Conservation (phyloP, 2,888 invertebrate genomes). For the Drosophila nr. perissopoda region DNA sequence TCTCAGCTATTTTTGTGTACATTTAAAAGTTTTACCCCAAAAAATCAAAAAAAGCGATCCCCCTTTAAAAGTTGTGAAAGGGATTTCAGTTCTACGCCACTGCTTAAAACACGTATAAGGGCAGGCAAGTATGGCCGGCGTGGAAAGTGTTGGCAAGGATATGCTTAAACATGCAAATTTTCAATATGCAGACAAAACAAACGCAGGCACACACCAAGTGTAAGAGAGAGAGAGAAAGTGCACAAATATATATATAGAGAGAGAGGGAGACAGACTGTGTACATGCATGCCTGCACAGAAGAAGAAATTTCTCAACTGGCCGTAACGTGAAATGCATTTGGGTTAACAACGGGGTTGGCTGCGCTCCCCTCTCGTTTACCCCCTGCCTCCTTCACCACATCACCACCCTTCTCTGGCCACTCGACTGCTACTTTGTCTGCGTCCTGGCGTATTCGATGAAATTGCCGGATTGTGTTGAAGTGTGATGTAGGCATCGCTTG, state of each 20-base stretch:
- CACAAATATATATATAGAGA: background rate
- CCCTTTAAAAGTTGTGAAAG: background rate
- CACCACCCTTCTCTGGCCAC: background rate
- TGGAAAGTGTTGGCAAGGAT: slow-evolving; percentile 76
- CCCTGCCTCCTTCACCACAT: background rate
- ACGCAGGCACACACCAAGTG: slow-evolving; percentile 31
- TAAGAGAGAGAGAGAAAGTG: background rate
- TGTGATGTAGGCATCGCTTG: slow-evolving; percentile 84
- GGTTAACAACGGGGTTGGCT: slow-evolving; percentile 56
- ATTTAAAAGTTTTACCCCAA: too few relatives aligned
- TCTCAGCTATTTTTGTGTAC: background rate
- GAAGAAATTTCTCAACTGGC: slow-evolving; percentile 54
- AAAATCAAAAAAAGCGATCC: fast-evolving
- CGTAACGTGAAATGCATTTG: slow-evolving; percentile 73
- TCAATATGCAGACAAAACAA: slow-evolving; percentile 81
- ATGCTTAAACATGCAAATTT: slow-evolving; percentile 84
- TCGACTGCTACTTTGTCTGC: slow-evolving; percentile 29
- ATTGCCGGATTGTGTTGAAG: slow-evolving; percentile 84
- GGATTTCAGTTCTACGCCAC: slow-evolving; percentile 13
- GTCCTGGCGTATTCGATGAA: slow-evolving; percentile 78
- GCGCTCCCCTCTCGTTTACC: background rate
- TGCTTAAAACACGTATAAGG: slow-evolving; percentile 17
- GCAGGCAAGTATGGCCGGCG: slow-evolving; percentile 55
- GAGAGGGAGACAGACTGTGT: slow-evolving; percentile 9
- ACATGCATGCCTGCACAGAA: slow-evolving; percentile 70